phyloP scores from a whole-genome alignment of 2,113 vertebrate species.

The Poeciliopsis turrubarensis region DNA sequence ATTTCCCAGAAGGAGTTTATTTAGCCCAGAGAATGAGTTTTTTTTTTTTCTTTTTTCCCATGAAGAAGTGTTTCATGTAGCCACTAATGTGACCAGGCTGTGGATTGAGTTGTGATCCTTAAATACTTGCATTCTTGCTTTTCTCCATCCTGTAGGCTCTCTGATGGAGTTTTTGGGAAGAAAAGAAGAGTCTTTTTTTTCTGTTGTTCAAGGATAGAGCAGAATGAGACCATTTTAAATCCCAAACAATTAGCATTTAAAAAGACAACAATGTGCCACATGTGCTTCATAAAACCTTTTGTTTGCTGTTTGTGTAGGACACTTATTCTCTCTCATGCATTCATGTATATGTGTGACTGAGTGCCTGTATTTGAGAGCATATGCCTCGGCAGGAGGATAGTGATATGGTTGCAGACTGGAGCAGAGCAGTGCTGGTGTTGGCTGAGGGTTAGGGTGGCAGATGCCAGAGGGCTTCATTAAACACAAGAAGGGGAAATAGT shows the following conservation, averaged over 20 bases:
- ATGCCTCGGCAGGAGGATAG: conserved; percentile 42
- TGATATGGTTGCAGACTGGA: conserved; percentile 52
- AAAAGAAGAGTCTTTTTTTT: conserved; percentile 43
- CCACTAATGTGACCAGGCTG: conserved; percentile 30
- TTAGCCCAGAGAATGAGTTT: conserved; percentile 44
- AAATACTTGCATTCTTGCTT: conserved; percentile 46
- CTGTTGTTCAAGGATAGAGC: conserved; percentile 71
- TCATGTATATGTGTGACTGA: conserved; percentile 27
- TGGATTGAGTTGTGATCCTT: conserved; percentile 57
- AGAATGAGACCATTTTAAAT: conserved; percentile 65
- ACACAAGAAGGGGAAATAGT: conserved; percentile 59
- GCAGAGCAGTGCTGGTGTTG: conserved; percentile 57
- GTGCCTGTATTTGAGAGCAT: conserved; percentile 24
- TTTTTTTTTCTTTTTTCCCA: conserved; percentile 31
- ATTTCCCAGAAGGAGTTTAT: conserved; percentile 60
- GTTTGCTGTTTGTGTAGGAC: conserved; percentile 63
- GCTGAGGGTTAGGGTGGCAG: conserved; percentile 55
- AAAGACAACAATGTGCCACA: conserved; percentile 61
- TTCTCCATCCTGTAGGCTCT: conserved; percentile 52
- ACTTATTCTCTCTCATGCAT: conserved; percentile 41
- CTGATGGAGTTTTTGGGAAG: conserved; percentile 41
- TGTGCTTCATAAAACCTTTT: conserved; percentile 62
- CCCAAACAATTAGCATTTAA: conserved; percentile 65
- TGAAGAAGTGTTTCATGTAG: conserved; percentile 58
- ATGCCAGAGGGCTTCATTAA: conserved; percentile 77